phyloP scores from a whole-genome alignment of 2,797 vertebrate species.

The Hippopotamyrus pictus region DNA sequence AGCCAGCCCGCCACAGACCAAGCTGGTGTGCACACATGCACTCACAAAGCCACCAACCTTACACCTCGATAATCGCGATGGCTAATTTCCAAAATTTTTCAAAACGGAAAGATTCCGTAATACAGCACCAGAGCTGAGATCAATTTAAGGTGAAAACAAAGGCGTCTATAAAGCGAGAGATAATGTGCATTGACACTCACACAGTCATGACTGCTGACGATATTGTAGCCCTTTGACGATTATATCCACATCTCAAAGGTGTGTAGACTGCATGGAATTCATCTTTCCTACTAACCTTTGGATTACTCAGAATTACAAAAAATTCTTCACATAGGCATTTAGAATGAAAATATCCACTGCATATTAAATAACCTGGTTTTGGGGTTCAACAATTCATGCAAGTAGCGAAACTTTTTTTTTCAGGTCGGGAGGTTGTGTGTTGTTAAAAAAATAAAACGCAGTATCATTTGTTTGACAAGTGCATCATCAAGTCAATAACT shows the following conservation, averaged over 20 bases:
- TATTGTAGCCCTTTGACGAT: background rate
- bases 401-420: background rate
- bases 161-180: background rate
- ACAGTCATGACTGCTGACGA: background rate
- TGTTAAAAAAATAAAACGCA: background rate
- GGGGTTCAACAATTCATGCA: background rate
- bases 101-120: background rate
- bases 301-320: background rate
- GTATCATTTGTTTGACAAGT: background rate
- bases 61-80: background rate
- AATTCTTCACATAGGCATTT: background rate
- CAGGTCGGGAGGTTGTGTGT: background rate
- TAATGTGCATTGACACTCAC: background rate
- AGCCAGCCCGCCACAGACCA: background rate
- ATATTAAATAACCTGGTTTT: background rate
- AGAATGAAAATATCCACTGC: background rate
- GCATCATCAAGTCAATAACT: background rate
- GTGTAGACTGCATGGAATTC: background rate
- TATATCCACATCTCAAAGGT: background rate
- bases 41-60: background rate
- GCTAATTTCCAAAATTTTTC: background rate
- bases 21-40: background rate
- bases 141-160: background rate
- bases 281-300: background rate
- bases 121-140: background rate